phyloP scores from a whole-genome alignment of 2,113 vertebrate genomes.

The Morone chrysops region DNA sequence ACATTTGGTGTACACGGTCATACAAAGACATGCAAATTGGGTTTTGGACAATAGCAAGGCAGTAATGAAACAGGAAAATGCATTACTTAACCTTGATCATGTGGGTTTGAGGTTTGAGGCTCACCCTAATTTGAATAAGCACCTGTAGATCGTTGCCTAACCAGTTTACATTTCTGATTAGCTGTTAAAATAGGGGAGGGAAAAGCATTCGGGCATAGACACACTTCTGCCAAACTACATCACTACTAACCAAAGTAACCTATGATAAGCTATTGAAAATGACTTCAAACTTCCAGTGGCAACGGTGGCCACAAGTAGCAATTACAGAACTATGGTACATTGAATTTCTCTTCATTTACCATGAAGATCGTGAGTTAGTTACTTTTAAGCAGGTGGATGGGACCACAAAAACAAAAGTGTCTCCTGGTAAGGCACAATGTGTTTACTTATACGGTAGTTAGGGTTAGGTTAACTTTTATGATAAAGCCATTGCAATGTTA shows the following conservation, averaged over 20 bases:
- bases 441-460: too few relatives aligned
- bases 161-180: neutral
- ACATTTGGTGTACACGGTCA: neutral
- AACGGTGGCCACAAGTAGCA: neutral
- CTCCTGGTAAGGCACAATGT: too few relatives aligned
- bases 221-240: neutral
- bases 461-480: too few relatives aligned
- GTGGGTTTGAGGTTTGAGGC: neutral
- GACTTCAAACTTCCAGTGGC: neutral
- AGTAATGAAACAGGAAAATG: neutral
- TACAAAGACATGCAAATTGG: conserved; percentile 26
- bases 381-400: neutral
- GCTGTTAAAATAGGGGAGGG: neutral
- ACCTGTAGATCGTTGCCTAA: neutral
- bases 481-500: too few relatives aligned
- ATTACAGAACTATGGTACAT: neutral
- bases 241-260: neutral
- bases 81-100: neutral
- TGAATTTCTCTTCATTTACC: neutral
- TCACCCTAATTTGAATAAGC: neutral
- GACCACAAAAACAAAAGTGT: neutral
- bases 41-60: neutral
- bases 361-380: neutral
- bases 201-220: neutral
- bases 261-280: neutral